phyloP scores from a whole-genome alignment of 2,888 invertebrate species.

The Acrobasis suavella region DNA sequence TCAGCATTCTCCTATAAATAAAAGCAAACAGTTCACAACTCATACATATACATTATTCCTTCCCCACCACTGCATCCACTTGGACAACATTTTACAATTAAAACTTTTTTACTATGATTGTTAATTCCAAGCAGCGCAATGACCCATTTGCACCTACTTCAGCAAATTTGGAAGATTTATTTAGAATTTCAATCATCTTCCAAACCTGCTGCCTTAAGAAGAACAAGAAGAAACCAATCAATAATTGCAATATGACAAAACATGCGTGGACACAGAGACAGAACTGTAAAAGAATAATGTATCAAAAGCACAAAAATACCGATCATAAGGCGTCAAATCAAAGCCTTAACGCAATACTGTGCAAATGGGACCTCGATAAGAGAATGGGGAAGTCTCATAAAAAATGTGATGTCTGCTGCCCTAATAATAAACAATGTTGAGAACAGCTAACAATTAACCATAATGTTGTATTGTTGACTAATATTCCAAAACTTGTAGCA shows the following conservation, averaged over 20 bases:
- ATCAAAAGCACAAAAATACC: slow-evolving; percentile 48
- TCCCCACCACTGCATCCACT: slow-evolving; percentile 70
- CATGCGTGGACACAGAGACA: slow-evolving; percentile 81
- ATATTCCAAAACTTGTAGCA: slow-evolving; percentile 6
- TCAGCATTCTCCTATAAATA: slow-evolving; percentile 78
- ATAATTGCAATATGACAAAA: slow-evolving; percentile 51
- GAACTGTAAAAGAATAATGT: slow-evolving; percentile 48
- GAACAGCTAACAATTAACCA: slow-evolving; percentile 4
- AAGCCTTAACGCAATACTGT: slow-evolving; percentile 60
- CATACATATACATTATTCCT: slow-evolving; percentile 34
- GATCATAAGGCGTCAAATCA: slow-evolving; percentile 48
- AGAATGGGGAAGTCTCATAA: slow-evolving; percentile 65
- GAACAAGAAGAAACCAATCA: slow-evolving; percentile 43
- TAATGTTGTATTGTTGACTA: neutral
- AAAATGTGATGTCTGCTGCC: slow-evolving; percentile 70
- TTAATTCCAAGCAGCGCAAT: slow-evolving; percentile 58
- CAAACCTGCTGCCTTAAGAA: slow-evolving; percentile 45
- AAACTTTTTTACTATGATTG: slow-evolving; percentile 3
- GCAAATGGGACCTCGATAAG: slow-evolving; percentile 77
- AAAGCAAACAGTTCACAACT: slow-evolving; percentile 57
- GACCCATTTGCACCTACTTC: slow-evolving; percentile 75
- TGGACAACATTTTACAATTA: slow-evolving; percentile 36
- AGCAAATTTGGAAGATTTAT: slow-evolving; percentile 19
- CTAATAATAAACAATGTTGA: slow-evolving; percentile 28
- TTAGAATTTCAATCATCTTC: slow-evolving; percentile 35